Evolutionary conservation across 2,888 invertebrate genomes (phyloP), one percentile per base, ranked within the genome.

Genomic region (Himalopsyche kuldschensis): DNA sequence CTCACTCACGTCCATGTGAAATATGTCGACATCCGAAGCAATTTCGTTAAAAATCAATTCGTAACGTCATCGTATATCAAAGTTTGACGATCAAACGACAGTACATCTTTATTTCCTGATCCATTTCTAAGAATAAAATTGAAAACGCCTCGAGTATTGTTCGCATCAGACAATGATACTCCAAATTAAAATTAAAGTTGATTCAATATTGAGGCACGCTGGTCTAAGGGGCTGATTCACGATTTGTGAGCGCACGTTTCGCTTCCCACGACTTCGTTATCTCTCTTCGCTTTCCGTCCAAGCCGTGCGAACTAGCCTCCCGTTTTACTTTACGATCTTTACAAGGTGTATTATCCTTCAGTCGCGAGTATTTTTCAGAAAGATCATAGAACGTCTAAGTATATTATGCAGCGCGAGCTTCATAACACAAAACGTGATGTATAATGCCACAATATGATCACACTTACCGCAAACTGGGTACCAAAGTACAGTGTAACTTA

Each of bases 231-330:
- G 48, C 82, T 82, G 82, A 82, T 82, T 82, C 82, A 79, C 75
- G 82, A 79, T 82, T 82, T 82, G 75, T 79, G 79, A 79, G 20
- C 75, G 82, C 79, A 82, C 79, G 63, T 82, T 82, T 82, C 27
- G 82, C 78, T 82, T 82, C 82, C 82, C 82, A 79, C 82, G 82
- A 82, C 79, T 79, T 82, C 48, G 82, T 82, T 82, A 82, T 79
- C 79, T 79, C 27, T 69, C 69, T 69, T 69, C 27, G 69, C 69
- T 69, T 30, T 69, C 27, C 30, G 69, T 69, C 69, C 30, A 69
- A 69, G 30, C 69, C 69, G 69, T 69, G 69, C 69, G 69, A 69
- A 69, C 69, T 69, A 69, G 69, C 69, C 30, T 69, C 69, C 30
- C 69, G 69, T 69, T 27, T 69, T 30, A 27, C 69, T 69, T 69